Evolutionary conservation across 2,113 vertebrate genomes (phyloP), one percentile per base, ranked within the genome.

Genomic region (Aegotheles bennettii): DNA sequence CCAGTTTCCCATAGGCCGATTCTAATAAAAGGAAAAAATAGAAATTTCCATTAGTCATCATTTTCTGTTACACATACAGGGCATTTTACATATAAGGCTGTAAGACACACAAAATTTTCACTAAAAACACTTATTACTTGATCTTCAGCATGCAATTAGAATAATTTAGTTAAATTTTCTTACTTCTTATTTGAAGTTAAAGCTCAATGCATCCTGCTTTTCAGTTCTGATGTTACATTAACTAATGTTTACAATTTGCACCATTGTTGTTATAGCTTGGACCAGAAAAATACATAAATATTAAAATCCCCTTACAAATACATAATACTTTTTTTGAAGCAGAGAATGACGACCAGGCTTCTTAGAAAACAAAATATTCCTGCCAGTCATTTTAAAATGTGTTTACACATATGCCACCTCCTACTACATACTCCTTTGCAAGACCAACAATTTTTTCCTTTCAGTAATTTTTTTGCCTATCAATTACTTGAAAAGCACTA

Each of bases 1-100:
- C 97, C 98, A 99, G 0, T 98, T 99, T 96, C 98, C 99, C 98
- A 99, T 98, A 81, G 98, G 98, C 93, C 99, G 99, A 97, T 99
- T 99, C 99, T 99, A 97, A 56, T 81, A 57, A 96, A 75, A 92
- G 33, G 4, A 18, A 90, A 7, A 28, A 42, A 61, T n/a, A 84
- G 70, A 36, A n/a, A 61, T 31, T 68, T 94, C 63, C 76, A 79
- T 38, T 36, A 57, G 47, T 40, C 35, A 9, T 51, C 13, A 17
- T 67, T 69, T 87, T 67, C 43, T 77, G 23, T 26, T 67, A 26
- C 8, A 47, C 2, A 8, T 11, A 9, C 4, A 50, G 3, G 5
- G 7, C 48, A 33, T 60, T 81, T 54, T 51, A 47, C n/a, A 48
- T 24, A 36, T 16, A 59, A 29, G 13, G 14, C 3, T 8, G 18